Evolutionary conservation across 92 coral and sea anemone species (phyloP), one percentile per base, ranked within the genome.

Genomic region (Pocillopora grandis): DNA sequence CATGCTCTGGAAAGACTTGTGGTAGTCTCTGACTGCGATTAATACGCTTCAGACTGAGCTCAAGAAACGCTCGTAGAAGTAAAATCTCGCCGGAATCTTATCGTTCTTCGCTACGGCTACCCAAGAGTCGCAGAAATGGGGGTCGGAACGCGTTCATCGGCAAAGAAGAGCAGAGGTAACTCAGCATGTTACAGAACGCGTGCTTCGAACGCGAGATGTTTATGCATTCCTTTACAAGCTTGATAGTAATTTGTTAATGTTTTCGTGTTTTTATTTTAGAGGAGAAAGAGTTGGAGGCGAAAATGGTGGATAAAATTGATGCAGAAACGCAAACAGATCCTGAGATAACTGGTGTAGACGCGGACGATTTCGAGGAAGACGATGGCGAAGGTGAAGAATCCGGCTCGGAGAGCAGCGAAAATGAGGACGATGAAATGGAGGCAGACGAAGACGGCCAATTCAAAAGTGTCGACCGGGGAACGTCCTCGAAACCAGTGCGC

Each of bases 241-340:
- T 59, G 66, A 27, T 16, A 12, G 80, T 49, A 36, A 27, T 68
- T 75, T 76, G 60, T 62, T 19, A 35, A 70, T 19, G 31, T 23
- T 4, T n/a, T 66, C 5, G 52, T 71, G 33, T 72, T 76, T 75
- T 35, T 52, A 59, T 80, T 85, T 65, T 58, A 89, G 91, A 77
- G 23, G 80, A 93, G 75, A 75, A 76, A 67, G 91, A 87, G 65
- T 31, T 78, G 69, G 70, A 91, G 77, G 86, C 82, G 19, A 83
- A 93, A 62, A 87, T 76, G 85, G 78, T 35, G 73, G 69, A 76
- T 18, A 89, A 76, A 85, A 67, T 77, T 10, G 98, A 93, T 72
- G 98, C 87, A 0, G 92, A 84, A 21, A 93, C 98, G 4, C 98
- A 93, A 75, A 93, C 98, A 21, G 98, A 93, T 85, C 98, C 98